These are phyloP conservation scores for Erynnis tages DNA, from an alignment of 2,888 invertebrate genomes.

Conservation along the genomic window DNA sequence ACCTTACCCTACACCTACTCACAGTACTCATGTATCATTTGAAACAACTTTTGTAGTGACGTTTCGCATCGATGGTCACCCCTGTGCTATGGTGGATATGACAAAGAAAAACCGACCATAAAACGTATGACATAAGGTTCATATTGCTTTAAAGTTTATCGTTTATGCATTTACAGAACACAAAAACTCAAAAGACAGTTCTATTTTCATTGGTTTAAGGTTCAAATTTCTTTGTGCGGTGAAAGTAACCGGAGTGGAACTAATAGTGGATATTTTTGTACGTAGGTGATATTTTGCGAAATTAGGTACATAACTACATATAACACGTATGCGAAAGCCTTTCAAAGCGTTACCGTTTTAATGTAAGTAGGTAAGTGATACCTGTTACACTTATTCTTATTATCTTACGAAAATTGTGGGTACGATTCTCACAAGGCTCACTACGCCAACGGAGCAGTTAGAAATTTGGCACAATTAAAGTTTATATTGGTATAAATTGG, in stretches of 20 bases:
- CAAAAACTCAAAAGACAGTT: not conserved
- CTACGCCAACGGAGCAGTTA: too few species aligned
- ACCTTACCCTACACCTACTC: constrained; percentile 13
- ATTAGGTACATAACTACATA: too few species aligned
- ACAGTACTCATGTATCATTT: constrained; percentile 14
- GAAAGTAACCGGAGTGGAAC: constrained; percentile 9
- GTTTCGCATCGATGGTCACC: constrained; percentile 23
- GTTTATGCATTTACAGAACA: too few species aligned
- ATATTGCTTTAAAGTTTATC: not conserved
- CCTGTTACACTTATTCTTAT: too few species aligned
- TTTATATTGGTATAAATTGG: too few species aligned
- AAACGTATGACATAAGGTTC: not conserved
- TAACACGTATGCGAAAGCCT: not conserved
- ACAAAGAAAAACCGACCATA: not conserved
- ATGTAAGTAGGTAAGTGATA: too few species aligned
- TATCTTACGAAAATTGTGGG: too few species aligned
- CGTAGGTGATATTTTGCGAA: constrained; percentile 10
- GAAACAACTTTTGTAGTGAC: constrained; percentile 15
- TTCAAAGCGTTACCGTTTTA: too few species aligned
- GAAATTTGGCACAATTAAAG: too few species aligned
- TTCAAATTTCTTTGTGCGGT: not conserved
- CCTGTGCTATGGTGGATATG: not conserved
- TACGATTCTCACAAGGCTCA: too few species aligned
- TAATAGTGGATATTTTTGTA: constrained; percentile 4
- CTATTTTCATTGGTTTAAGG: not conserved